Conservation (phyloP, 2,797 vertebrate genomes). For the Sternotherus odoratus region DNA sequence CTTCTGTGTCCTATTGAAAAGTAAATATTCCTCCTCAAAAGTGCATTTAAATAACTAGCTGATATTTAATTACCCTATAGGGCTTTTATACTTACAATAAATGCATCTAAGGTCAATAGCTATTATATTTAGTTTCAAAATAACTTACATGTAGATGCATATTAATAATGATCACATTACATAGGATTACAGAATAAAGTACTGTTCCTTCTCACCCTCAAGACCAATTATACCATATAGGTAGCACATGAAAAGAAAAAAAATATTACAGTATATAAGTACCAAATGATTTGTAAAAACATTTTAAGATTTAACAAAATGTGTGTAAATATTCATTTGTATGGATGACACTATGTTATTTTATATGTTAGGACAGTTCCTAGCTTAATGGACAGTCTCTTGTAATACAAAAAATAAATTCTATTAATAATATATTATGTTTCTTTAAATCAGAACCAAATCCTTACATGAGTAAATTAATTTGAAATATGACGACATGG, state of each 20-base stretch:
- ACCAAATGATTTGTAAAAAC: background rate
- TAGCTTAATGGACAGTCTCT: background rate
- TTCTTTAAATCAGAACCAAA: background rate
- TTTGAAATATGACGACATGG: constrained; percentile 26
- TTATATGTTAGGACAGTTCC: background rate
- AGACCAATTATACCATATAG: background rate
- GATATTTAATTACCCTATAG: constrained; percentile 33
- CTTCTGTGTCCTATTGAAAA: background rate
- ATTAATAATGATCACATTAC: constrained; percentile 16
- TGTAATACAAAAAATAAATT: background rate
- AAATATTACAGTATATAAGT: background rate
- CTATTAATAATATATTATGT: background rate
- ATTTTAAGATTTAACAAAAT: background rate
- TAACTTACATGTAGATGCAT: constrained; percentile 29
- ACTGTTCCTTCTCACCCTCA: background rate
- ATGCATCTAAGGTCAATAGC: constrained; percentile 29
- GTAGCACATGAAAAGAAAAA: background rate
- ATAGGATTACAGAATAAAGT: constrained; percentile 29
- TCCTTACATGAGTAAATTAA: background rate
- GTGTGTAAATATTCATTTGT: background rate
- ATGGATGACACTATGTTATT: background rate
- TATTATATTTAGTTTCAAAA: constrained; percentile 48
- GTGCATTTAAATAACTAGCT: constrained; percentile 36
- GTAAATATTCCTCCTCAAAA: constrained; percentile 39
- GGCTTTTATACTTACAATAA: constrained; percentile 21